Conservation (phyloP, 2,888 invertebrate genomes). For the Tanypteryx hageni region DNA sequence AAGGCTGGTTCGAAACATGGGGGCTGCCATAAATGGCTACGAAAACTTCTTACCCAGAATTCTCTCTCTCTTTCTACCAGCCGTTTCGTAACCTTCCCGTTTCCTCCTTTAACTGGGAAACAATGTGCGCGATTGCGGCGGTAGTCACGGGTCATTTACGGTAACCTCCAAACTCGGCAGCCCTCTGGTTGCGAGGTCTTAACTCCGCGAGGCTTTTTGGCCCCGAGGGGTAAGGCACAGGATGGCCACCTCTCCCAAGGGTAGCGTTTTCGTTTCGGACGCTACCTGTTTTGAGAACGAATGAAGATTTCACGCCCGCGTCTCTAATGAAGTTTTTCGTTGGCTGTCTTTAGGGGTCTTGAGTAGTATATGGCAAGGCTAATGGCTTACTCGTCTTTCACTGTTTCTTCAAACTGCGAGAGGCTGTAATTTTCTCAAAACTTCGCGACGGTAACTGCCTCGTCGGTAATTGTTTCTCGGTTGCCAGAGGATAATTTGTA, state of each 20-base stretch:
- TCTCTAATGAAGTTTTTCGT: conserved; percentile 3
- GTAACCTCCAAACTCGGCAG: not conserved
- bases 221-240: not conserved
- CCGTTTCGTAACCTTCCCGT: not conserved
- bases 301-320: conserved; percentile 4
- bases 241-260: not conserved
- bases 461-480: not conserved
- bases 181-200: not conserved
- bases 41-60: not conserved
- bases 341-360: not conserved
- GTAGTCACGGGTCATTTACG: conserved; percentile 50
- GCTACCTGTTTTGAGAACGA: not conserved
- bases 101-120: not conserved
- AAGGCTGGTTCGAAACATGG: not conserved
- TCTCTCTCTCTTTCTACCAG: not conserved
- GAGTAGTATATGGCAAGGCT: not conserved
- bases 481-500: not conserved
- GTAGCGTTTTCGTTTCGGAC: not conserved
- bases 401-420: not conserved
- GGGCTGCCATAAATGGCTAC: not conserved
- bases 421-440: not conserved
- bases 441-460: not conserved
- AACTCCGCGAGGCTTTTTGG: not conserved
- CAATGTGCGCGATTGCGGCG: conserved; percentile 40
- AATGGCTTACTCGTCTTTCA: not conserved